phyloP scores from a whole-genome alignment of 2,888 invertebrate genomes.

The Cyaniris semiargus region DNA sequence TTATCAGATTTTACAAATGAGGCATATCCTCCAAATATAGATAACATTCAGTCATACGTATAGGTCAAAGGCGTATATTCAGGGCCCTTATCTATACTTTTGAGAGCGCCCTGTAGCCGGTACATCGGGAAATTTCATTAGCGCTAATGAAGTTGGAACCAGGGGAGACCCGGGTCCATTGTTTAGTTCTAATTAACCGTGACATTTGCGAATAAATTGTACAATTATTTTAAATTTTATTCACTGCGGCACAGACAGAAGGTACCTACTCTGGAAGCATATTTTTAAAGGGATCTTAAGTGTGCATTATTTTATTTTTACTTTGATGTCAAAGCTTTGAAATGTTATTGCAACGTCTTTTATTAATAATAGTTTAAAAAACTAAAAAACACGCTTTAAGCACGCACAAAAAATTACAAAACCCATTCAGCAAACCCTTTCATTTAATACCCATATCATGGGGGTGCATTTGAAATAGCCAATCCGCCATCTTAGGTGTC shows the following conservation, averaged over 20 bases:
- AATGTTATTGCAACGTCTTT: not conserved
- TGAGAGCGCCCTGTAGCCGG: conserved; percentile 13
- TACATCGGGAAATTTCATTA: conserved; percentile 29
- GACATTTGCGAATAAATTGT: conserved; percentile 30
- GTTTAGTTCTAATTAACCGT: conserved; percentile 30
- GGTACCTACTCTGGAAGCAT: not conserved
- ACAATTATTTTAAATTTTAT: conserved; percentile 27
- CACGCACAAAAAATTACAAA: no score
- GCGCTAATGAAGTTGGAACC: conserved; percentile 28
- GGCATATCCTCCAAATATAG: not conserved
- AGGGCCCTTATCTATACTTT: conserved; percentile 25
- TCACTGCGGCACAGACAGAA: not conserved
- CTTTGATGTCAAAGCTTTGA: not conserved
- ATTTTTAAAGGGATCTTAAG: not conserved
- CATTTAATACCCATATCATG: no score
- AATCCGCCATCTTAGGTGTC: no score
- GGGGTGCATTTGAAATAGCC: no score
- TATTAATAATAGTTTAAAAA: no score
- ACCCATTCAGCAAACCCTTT: no score
- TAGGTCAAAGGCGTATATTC: conserved; percentile 3
- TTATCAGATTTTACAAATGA: not conserved
- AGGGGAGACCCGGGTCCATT: conserved; percentile 24
- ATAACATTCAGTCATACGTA: not conserved
- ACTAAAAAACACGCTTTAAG: no score
- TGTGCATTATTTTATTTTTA: not conserved